Evolutionary conservation across 2,797 vertebrate genomes (phyloP).

Genomic region (Microctenopoma lineatum): DNA sequence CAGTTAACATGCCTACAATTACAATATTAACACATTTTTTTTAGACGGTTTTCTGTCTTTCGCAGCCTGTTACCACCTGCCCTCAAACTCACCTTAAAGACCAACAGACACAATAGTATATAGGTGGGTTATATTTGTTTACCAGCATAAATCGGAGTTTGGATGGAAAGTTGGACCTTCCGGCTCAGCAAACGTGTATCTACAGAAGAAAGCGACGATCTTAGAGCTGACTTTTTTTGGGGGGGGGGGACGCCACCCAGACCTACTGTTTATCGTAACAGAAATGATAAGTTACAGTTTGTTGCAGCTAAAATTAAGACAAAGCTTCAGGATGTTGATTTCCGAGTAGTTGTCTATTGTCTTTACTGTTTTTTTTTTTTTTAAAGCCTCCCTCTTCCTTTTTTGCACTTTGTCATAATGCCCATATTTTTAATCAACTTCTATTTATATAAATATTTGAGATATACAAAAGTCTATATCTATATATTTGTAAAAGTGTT

Average conservation of each 20-base stretch:
- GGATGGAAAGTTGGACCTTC: not conserved
- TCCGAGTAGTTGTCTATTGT: slow-evolving; percentile 49
- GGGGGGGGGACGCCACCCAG: slow-evolving; percentile 23
- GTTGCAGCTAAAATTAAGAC: slow-evolving; percentile 62
- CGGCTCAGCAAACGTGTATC: slow-evolving; percentile 5
- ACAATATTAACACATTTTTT: slow-evolving; percentile 9
- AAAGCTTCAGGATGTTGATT: slow-evolving; percentile 46
- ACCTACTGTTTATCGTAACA: slow-evolving; percentile 38
- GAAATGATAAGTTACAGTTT: slow-evolving; percentile 45
- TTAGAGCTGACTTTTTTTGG: slow-evolving; percentile 26
- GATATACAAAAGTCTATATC: slow-evolving; percentile 46
- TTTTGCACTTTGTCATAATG: slow-evolving; percentile 76
- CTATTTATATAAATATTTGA: slow-evolving; percentile 78
- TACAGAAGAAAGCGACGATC: slow-evolving; percentile 29
- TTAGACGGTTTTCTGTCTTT: not conserved
- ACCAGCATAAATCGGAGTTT: slow-evolving; percentile 4
- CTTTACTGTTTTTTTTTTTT: slow-evolving; percentile 53
- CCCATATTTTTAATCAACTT: slow-evolving; percentile 70
- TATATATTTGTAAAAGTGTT: slow-evolving; percentile 72
- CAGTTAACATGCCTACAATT: slow-evolving; percentile 28
- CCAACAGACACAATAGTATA: slow-evolving; percentile 22
- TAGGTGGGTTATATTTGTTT: slow-evolving; percentile 35
- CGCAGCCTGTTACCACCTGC: slow-evolving; percentile 10
- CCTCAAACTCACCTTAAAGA: not conserved
- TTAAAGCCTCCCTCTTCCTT: slow-evolving; percentile 27